phyloP scores from a whole-genome alignment of 2,888 invertebrate species.

The Melinaea menophilus region DNA sequence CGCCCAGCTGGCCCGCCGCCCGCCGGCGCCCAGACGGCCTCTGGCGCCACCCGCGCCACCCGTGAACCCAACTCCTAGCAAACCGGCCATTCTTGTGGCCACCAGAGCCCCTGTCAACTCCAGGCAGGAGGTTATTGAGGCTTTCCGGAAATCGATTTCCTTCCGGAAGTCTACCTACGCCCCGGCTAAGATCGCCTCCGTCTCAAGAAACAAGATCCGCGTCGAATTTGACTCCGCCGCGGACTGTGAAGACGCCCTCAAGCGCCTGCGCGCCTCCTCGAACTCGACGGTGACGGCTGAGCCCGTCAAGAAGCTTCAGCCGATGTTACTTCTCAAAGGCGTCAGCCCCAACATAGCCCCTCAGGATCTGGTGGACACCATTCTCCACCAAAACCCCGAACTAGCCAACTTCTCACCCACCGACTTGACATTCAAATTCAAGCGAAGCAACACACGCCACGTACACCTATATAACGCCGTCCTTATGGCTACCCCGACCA shows the following conservation, averaged over 20 bases:
- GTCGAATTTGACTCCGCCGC: background rate
- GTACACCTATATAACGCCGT: constrained; percentile 5
- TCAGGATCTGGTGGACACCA: constrained; percentile 7
- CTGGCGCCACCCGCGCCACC: too few relatives aligned
- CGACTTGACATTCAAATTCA: constrained; percentile 3
- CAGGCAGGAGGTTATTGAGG: too few relatives aligned
- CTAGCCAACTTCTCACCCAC: background rate
- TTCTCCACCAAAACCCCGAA: constrained; percentile 4
- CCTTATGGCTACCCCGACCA: background rate
- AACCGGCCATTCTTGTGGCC: background rate
- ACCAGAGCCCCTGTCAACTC: too few relatives aligned
- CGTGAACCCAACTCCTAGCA: too few relatives aligned
- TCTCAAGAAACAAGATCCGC: too few relatives aligned
- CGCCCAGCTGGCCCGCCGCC: too few relatives aligned
- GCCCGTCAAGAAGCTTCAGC: constrained; percentile 1
- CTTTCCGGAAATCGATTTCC: too few relatives aligned
- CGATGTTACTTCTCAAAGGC: constrained; percentile 9
- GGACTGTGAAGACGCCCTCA: constrained; percentile 7
- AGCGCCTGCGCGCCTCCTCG: background rate
- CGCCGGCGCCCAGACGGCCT: too few relatives aligned
- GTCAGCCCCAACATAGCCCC: background rate
- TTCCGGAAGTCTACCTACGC: too few relatives aligned
- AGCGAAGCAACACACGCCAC: constrained; percentile 7
- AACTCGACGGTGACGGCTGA: constrained; percentile 7
- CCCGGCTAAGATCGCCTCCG: too few relatives aligned